A percentile compares a stretch with the other conserved stretches of the same genome.
phyloP scores from a whole-genome alignment of 1,140 invertebrate species.

The Caerostris extrusa region DNA sequence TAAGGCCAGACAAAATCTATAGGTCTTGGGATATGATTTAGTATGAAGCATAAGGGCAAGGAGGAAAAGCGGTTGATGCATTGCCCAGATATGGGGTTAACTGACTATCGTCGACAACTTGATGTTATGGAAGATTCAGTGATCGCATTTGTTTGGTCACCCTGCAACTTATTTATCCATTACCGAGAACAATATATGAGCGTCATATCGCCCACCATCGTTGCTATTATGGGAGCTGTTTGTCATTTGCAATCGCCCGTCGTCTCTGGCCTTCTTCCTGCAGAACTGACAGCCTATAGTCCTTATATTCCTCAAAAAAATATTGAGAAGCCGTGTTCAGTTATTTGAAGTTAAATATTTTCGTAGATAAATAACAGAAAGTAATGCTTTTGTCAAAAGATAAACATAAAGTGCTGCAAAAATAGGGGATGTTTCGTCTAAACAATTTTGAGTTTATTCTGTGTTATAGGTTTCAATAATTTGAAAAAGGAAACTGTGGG shows the following conservation, averaged over 20 bases:
- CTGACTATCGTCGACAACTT: constrained; percentile 40
- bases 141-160: constrained; percentile 65
- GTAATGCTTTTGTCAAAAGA: too few relatives aligned
- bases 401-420: too few relatives aligned
- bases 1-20: too few relatives aligned
- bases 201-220: constrained; percentile 43
- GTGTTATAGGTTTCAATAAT: too few relatives aligned
- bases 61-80: constrained; percentile 36
- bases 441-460: too few relatives aligned
- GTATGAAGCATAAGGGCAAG: neutral
- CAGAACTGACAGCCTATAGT: too few relatives aligned
- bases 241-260: constrained; percentile 43
- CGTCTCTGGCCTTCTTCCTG: neutral
- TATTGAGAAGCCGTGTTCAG: too few relatives aligned
- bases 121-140: constrained; percentile 66
- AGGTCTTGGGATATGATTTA: neutral
- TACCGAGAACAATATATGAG: constrained; percentile 44
- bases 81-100: constrained; percentile 53
- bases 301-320: too few relatives aligned
- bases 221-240: constrained; percentile 50
- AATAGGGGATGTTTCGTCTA: too few relatives aligned
- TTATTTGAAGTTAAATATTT: too few relatives aligned
- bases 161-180: constrained; percentile 66
- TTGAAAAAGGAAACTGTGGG: too few relatives aligned
- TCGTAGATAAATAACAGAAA: too few relatives aligned